These are phyloP conservation scores for Drosophila limbata DNA, from an alignment of 2,888 invertebrate genomes.

Conservation along the genomic window DNA sequence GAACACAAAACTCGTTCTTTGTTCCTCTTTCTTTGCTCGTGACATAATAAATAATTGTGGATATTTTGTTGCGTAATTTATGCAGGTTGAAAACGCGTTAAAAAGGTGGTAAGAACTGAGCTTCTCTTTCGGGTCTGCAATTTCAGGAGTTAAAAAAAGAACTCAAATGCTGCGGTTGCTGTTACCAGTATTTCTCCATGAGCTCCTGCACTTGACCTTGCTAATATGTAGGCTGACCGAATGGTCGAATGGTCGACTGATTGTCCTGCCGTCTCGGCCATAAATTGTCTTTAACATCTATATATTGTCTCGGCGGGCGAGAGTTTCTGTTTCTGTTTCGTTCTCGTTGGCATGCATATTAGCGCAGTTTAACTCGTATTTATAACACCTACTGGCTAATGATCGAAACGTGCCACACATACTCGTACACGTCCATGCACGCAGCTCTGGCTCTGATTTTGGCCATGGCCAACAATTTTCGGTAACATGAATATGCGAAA, in stretches of 20 bases:
- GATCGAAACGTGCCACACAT: conserved; percentile 74
- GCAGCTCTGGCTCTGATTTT: conserved; percentile 36
- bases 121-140: background rate
- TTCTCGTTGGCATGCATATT: conserved; percentile 53
- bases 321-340: background rate
- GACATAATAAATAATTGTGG: conserved; percentile 68
- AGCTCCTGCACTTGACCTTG: conserved; percentile 57
- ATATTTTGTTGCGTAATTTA: conserved; percentile 61
- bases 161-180: background rate
- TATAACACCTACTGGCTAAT: conserved; percentile 76
- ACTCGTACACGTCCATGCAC: conserved; percentile 31
- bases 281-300: conserved; percentile 69
- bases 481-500: conserved; percentile 79
- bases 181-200: conserved; percentile 23
- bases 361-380: conserved; percentile 72
- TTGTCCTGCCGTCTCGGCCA: conserved; percentile 45
- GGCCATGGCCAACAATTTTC: conserved; percentile 38
- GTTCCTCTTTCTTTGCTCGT: conserved; percentile 30
- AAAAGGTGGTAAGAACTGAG: conserved; percentile 16
- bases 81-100: conserved; percentile 49
- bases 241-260: conserved; percentile 13
- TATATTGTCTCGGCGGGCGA: conserved; percentile 17
- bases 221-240: background rate
- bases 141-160: background rate
- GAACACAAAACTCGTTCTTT: conserved; percentile 47